Base-by-base conservation (phyloP, 1,140 invertebrate genomes). In the Bombus polaris region DNA sequence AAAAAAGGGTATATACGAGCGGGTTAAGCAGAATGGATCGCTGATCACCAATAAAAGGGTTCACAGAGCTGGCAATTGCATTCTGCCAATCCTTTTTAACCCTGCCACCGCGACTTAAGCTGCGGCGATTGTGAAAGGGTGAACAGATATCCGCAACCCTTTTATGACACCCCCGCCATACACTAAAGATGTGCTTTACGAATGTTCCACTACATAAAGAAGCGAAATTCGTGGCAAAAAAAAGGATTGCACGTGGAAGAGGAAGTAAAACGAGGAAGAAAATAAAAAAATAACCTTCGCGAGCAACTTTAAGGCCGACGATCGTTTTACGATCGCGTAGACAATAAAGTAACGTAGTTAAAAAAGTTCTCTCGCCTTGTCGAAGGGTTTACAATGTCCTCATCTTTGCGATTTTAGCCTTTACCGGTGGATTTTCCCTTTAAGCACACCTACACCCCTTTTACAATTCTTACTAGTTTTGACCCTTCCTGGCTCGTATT, bases 21-120 rank as follows among this genome's bases (percentile, higher is more conserved):
- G 93, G 93, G 92, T 94, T 94, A 92, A 92, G 90, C 82, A 92
- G 88, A 93, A 93, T 91, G 89, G 90, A 91, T 88, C 92, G 85
- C 88, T 95, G 90, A 95, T 94, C 93, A 94, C 94, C 92, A 94
- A 94, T 95, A 94, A 95, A 94, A 92, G 92, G 93, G 88, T 94
- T 94, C 91, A 90, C 73, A 85, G 77, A 80, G 71, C 18, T 65
- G 72, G 77, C 89, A 78, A 88, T 91, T 92, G 87, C 85, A 88
- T 85, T 68, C 87, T 90, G 91, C 83, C 91, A 93, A 94, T 94
- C 92, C 92, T 94, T 94, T 95, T 87, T 88, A 93, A 91, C 89
- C 84, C 91, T 73, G 81, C 91, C 92, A 92, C 93, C 88, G 77
- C 88, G 59, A 88, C 74, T 86, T 73, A 89, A 92, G 87, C 87